phyloP scores from a whole-genome alignment of 2,888 invertebrate species.

The Cantharis flavilabris region DNA sequence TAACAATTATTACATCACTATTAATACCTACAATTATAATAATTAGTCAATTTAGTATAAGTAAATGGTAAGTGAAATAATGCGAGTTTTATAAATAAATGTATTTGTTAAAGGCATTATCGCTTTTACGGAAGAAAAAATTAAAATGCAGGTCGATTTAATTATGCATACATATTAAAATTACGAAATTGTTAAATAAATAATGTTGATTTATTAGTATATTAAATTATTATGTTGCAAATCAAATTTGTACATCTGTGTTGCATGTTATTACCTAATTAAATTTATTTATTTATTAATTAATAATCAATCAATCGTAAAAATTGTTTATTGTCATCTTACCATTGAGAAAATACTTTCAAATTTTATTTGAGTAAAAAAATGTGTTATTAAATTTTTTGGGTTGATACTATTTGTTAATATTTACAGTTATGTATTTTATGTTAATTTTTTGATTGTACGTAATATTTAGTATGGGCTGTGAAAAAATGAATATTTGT shows the following conservation, averaged over 20 bases:
- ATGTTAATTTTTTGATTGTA: conserved; percentile 19
- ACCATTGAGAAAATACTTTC: neutral
- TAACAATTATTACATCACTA: neutral
- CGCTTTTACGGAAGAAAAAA: neutral
- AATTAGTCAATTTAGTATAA: conserved; percentile 16
- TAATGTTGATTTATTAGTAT: conserved; percentile 22
- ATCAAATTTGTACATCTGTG: conserved; percentile 14
- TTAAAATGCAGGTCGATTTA: neutral
- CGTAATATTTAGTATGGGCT: conserved; percentile 27
- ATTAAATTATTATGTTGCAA: conserved; percentile 15
- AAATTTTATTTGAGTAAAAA: neutral
- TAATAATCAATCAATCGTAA: neutral
- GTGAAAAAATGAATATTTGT: conserved; percentile 22
- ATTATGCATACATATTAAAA: conserved; percentile 8
- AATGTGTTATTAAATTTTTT: neutral
- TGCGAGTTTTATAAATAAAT: conserved; percentile 7
- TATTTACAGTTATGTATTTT: neutral
- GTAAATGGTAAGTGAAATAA: neutral
- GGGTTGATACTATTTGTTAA: conserved; percentile 13
- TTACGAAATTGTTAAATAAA: conserved; percentile 23
- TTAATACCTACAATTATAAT: conserved; percentile 5
- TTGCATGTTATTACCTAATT: neutral
- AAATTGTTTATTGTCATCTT: neutral
- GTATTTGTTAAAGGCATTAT: neutral
- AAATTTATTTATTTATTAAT: neutral